A percentile compares a stretch with the other conserved stretches of the same genome.
These are phyloP conservation scores for Prionailurus bengalensis DNA, from an alignment of 2,113 vertebrate species.

Conservation along the genomic window DNA sequence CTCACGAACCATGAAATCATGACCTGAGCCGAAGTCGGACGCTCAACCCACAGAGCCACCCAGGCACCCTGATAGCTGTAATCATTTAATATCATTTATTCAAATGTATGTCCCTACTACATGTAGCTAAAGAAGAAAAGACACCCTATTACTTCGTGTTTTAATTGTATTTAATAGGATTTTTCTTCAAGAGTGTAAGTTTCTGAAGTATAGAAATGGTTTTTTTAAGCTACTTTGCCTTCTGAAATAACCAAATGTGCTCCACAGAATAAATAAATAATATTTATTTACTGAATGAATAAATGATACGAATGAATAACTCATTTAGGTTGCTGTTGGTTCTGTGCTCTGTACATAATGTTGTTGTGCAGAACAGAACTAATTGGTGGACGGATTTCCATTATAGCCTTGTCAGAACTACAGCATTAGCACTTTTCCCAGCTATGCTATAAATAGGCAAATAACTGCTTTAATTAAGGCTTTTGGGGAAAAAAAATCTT, in stretches of 20 bases:
- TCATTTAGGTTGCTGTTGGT: not conserved
- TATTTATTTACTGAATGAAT: not conserved
- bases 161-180: not conserved
- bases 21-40: no score
- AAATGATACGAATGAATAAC: not conserved
- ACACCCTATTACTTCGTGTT: not conserved
- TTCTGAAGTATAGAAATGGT: not conserved
- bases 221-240: not conserved
- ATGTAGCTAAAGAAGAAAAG: not conserved
- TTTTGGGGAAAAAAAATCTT: not conserved
- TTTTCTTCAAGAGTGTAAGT: not conserved
- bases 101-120: not conserved
- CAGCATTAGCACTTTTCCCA: not conserved
- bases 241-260: not conserved
- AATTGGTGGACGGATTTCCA: not conserved
- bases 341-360: not conserved
- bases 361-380: not conserved
- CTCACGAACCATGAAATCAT: no score
- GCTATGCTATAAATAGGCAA: not conserved
- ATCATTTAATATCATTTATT: not conserved
- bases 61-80: not conserved
- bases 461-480: not conserved
- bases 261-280: not conserved
- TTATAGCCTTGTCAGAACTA: not conserved
- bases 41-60: no score